These are phyloP conservation scores for Mola mola DNA, from an alignment of 2,113 vertebrate species.

Conservation along the genomic window DNA sequence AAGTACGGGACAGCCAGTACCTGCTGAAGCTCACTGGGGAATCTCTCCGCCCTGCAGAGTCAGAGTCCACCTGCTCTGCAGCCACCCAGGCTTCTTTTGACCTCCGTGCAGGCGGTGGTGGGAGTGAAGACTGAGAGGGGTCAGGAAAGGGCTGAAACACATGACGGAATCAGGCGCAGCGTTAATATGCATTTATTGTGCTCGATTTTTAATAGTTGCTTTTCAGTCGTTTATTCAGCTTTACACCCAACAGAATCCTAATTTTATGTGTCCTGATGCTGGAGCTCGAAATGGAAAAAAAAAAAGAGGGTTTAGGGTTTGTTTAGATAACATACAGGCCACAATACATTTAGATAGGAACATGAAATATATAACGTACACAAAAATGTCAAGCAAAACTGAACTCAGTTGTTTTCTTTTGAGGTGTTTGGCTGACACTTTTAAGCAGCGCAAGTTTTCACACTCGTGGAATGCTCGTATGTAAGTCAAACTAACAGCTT, in stretches of 20 bases:
- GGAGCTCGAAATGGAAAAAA: background rate
- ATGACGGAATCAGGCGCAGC: constrained; percentile 3
- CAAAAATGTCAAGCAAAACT: constrained; percentile 24
- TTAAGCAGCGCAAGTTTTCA: constrained; percentile 21
- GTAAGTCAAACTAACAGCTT: constrained; percentile 55
- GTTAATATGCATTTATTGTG: no score
- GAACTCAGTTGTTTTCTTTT: constrained; percentile 60
- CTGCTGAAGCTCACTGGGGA: constrained; percentile 63
- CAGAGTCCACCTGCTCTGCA: constrained; percentile 43
- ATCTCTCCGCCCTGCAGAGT: constrained; percentile 51
- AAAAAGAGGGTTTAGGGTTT: background rate
- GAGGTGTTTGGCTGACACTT: constrained; percentile 19
- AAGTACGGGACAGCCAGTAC: no score
- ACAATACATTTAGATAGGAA: background rate
- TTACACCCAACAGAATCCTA: no score
- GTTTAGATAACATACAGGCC: constrained; percentile 5
- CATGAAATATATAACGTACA: constrained; percentile 26
- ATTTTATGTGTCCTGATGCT: no score
- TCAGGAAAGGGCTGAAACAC: constrained; percentile 38
- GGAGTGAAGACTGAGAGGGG: background rate
- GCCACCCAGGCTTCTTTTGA: constrained; percentile 80
- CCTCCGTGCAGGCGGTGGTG: constrained; percentile 51
- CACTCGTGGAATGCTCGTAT: constrained; percentile 35
- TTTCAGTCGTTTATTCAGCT: no score
- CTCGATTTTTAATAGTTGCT: no score